Evolutionary conservation across 2,113 vertebrate species (phyloP), one percentile per base, ranked within the genome.

Genomic region (Thinocorus orbignyianus): DNA sequence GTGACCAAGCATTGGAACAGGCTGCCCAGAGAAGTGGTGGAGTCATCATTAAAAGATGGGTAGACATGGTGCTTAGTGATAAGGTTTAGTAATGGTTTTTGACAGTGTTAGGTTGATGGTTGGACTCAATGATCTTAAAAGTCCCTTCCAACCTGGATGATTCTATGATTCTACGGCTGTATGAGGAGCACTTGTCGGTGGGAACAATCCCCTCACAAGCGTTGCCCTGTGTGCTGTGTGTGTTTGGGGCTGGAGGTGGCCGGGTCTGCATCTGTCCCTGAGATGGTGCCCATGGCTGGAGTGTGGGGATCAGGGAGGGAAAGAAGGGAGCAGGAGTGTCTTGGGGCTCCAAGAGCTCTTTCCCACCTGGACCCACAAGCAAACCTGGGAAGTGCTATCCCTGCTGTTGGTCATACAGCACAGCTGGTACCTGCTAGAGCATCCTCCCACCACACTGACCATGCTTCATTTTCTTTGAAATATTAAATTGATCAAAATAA

Each of bases 381-480:
- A 70, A 48, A 54, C 8, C 22, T n/a, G 51, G n/a, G 55, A 42
- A 11, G 39, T 55, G 60, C 37, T 65, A 46, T 46, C 77, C 33
- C 17, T 69, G 26, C 35, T 11, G 11, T 10, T 0, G 0, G 28
- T 26, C 28, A 51, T 4, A 26, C 7, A 11, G 20, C 26, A 37
- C 13, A 41, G 51, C 17, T 25, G 13, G 7, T 30, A 13, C 1
- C 0, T 14, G 25, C 33, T 57, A 13, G 54, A 44, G 17, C 17
- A 7, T 10, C 31, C 15, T 81, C 41, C 37, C 2, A 1, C 28
- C 33, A 10, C 5, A 7, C 31, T 54, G 31, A 33, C 55, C 9
- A 1, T 4, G 24, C 15, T 66, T 85, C 19, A 10, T 69, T 64
- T 62, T 58, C 24, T 66, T 62, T 5, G 10, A 51, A 7, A 61